A percentile compares a stretch with the other conserved stretches of the same genome.
phyloP scores from a whole-genome alignment of 1,140 invertebrate species.

The Aculops lycopersici region DNA sequence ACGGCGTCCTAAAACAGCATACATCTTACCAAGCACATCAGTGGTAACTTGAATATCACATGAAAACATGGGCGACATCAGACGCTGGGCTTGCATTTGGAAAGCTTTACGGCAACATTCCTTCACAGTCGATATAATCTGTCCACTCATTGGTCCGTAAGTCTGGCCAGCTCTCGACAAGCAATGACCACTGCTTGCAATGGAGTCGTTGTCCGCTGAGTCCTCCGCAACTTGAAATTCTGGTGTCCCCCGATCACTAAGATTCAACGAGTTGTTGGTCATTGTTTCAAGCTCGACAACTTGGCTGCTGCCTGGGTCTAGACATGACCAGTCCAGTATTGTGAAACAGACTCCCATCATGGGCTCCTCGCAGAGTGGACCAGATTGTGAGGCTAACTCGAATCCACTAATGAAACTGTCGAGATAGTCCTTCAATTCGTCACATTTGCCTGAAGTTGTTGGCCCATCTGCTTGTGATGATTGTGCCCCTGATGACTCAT shows the following conservation, averaged over 20 bases:
- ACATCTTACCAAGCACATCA: conserved; percentile 78
- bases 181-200: conserved; percentile 3
- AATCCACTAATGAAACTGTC: conserved; percentile 69
- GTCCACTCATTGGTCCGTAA: conserved; percentile 30
- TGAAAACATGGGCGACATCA: conserved; percentile 85
- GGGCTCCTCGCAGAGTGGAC: conserved; percentile 75
- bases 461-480: too few relatives aligned
- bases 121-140: conserved; percentile 63
- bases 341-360: conserved; percentile 74
- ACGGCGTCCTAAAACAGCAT: conserved; percentile 53
- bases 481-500: too few relatives aligned
- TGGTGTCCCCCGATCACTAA: conserved; percentile 1
- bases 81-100: conserved; percentile 48
- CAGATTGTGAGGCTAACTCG: conserved; percentile 53
- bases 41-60: conserved; percentile 68
- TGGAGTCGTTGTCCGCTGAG: conserved; percentile 5
- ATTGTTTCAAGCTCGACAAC: neutral
- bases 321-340: conserved; percentile 36
- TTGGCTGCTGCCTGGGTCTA: neutral
- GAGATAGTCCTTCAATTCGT: too few relatives aligned
- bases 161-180: conserved; percentile 2
- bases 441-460: too few relatives aligned
- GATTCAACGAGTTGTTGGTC: conserved; percentile 10
- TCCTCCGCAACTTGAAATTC: neutral
- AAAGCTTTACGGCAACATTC: conserved; percentile 60